Conservation (phyloP, 2,113 vertebrate genomes). For the Ictidomys tridecemlineatus region DNA sequence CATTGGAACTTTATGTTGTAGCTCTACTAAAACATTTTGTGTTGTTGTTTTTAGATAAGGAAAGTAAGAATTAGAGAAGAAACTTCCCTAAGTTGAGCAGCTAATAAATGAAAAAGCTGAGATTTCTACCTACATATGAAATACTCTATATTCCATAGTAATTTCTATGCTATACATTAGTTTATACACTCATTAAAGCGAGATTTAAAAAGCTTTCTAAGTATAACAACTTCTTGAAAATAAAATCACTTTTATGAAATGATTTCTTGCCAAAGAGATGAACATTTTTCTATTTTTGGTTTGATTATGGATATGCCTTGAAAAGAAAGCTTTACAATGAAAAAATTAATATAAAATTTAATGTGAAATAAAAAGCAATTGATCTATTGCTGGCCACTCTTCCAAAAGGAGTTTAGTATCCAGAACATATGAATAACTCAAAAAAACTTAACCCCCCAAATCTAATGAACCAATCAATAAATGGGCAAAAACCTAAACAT, state of each 20-base stretch:
- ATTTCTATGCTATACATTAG: neutral
- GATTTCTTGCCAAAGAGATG: neutral
- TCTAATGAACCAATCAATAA: too few relatives aligned
- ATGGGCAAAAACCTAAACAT: too few relatives aligned
- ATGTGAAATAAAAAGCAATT: neutral
- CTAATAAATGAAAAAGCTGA: neutral
- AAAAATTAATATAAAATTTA: constrained; percentile 33
- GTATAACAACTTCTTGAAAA: neutral
- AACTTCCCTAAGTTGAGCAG: neutral
- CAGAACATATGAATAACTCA: too few relatives aligned
- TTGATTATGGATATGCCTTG: constrained; percentile 49
- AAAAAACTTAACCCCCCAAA: too few relatives aligned
- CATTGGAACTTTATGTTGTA: neutral
- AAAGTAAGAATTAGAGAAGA: neutral
- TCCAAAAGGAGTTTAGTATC: too few relatives aligned
- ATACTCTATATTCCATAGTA: neutral
- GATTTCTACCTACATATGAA: neutral
- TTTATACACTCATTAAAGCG: neutral
- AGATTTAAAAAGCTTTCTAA: neutral
- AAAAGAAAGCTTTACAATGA: constrained; percentile 54
- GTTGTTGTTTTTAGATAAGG: neutral
- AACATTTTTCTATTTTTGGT: neutral
- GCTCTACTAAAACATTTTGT: neutral
- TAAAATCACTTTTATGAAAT: neutral
- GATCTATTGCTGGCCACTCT: too few relatives aligned